These are phyloP conservation scores for Neotoma lepida DNA, from an alignment of 2,113 vertebrate genomes.

Conservation along the genomic window DNA sequence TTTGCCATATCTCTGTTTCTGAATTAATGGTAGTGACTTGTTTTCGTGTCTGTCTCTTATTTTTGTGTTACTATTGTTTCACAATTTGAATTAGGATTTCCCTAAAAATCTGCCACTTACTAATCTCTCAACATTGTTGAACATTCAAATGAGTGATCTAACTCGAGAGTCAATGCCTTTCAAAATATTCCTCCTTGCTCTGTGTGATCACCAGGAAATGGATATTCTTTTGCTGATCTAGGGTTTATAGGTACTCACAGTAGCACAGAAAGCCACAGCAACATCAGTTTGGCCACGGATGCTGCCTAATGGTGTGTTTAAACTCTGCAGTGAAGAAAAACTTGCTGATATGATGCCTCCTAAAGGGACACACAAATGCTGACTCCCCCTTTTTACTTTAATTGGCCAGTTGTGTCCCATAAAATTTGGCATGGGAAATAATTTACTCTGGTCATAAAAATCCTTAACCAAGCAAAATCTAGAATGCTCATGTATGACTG, in stretches of 20 bases:
- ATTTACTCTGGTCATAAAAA: slow-evolving; percentile 57
- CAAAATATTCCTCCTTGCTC: neutral
- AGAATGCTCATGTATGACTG: slow-evolving; percentile 39
- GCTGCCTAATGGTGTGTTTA: slow-evolving; percentile 69
- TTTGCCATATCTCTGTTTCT: neutral
- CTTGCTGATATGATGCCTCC: slow-evolving; percentile 13
- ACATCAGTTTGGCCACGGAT: neutral
- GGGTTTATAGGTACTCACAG: slow-evolving; percentile 43
- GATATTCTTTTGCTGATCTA: slow-evolving; percentile 38
- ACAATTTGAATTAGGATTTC: slow-evolving; percentile 3
- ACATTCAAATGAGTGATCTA: slow-evolving; percentile 38
- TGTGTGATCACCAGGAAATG: neutral
- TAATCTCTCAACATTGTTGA: slow-evolving; percentile 37
- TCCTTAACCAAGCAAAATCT: slow-evolving; percentile 61
- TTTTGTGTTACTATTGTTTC: neutral
- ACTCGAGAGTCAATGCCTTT: neutral
- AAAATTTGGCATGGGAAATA: slow-evolving; percentile 70
- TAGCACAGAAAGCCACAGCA: slow-evolving; percentile 47
- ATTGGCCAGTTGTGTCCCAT: slow-evolving; percentile 68
- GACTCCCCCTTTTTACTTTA: slow-evolving; percentile 64
- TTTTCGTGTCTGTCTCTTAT: slow-evolving; percentile 5
- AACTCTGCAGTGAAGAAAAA: slow-evolving; percentile 49
- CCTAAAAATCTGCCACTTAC: neutral
- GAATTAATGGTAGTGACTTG: neutral
- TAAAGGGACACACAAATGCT: slow-evolving; percentile 69